Evolutionary conservation across 1,140 invertebrate species (phyloP).

Genomic region (Chironomus tepperi): DNA sequence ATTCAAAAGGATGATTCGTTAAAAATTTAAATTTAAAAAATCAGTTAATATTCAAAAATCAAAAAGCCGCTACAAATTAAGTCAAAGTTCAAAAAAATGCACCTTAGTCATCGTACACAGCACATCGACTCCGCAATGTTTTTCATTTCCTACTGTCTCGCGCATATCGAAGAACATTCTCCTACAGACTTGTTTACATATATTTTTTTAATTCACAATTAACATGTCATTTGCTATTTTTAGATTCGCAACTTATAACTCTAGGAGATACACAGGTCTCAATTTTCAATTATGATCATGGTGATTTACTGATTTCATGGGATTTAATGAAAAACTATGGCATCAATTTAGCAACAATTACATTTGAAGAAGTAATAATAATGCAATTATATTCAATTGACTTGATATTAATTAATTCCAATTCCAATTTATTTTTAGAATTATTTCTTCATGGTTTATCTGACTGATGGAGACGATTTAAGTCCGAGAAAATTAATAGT

Average conservation of each 20-base stretch:
- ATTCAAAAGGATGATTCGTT: too few relatives aligned
- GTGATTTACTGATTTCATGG: background rate
- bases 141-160: too few relatives aligned
- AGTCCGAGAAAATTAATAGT: background rate
- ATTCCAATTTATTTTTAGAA: constrained; percentile 5
- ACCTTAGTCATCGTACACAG: background rate
- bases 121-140: too few relatives aligned
- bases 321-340: background rate
- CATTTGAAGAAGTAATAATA: background rate
- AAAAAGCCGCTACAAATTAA: too few relatives aligned
- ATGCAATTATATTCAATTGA: background rate
- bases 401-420: background rate
- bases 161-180: too few relatives aligned
- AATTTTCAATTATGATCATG: constrained; percentile 16
- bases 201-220: background rate
- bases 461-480: constrained; percentile 3
- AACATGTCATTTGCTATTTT: background rate
- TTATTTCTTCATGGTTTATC: background rate
- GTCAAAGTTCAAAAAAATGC: too few relatives aligned
- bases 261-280: background rate
- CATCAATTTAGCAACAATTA: background rate
- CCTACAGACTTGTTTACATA: too few relatives aligned
- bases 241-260: background rate
- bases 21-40: too few relatives aligned
- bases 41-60: background rate